phyloP scores from a whole-genome alignment of 2,888 invertebrate species.

The Diaperis boleti region DNA sequence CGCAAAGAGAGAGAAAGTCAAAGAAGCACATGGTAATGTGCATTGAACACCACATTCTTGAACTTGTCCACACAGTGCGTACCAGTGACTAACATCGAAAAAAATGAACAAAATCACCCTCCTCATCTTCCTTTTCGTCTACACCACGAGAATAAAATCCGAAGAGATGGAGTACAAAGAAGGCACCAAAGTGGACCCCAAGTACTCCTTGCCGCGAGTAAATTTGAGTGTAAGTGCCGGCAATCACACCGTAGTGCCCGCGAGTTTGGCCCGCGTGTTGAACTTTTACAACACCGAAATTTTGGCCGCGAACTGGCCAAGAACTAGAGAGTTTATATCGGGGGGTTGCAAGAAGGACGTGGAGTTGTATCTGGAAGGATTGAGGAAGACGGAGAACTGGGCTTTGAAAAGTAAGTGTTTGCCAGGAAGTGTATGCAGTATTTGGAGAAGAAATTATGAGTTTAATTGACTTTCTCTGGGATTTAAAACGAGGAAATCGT shows the following conservation, averaged over 20 bases:
- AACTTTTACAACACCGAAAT: slow-evolving; percentile 71
- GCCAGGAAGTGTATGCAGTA: slow-evolving; percentile 1
- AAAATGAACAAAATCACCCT: slow-evolving; percentile 39
- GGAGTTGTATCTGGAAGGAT: slow-evolving; percentile 72
- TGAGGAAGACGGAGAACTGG: slow-evolving; percentile 73
- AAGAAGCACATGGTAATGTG: slow-evolving; percentile 34
- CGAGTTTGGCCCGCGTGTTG: slow-evolving; percentile 68
- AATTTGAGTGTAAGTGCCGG: slow-evolving; percentile 54
- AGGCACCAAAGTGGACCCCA: slow-evolving; percentile 53
- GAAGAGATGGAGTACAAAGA: slow-evolving; percentile 56
- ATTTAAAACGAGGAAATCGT: no score
- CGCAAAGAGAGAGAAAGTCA: slow-evolving; percentile 41
- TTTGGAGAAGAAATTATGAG: no score
- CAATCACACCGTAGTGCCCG: slow-evolving; percentile 46
- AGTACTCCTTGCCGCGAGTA: slow-evolving; percentile 53
- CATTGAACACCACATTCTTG: slow-evolving; percentile 39
- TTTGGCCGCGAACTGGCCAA: slow-evolving; percentile 70
- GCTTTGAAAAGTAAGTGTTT: slow-evolving; percentile 78
- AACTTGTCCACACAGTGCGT: slow-evolving; percentile 41
- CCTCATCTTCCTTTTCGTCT: slow-evolving; percentile 43
- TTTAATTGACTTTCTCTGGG: no score
- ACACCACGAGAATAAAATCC: background rate
- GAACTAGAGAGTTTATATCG: slow-evolving; percentile 66
- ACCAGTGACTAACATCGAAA: slow-evolving; percentile 12
- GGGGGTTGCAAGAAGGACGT: slow-evolving; percentile 71